Evolutionary conservation across 2,797 vertebrate species (phyloP), one percentile per base, ranked within the genome.

Genomic region (Caiman crocodilus): DNA sequence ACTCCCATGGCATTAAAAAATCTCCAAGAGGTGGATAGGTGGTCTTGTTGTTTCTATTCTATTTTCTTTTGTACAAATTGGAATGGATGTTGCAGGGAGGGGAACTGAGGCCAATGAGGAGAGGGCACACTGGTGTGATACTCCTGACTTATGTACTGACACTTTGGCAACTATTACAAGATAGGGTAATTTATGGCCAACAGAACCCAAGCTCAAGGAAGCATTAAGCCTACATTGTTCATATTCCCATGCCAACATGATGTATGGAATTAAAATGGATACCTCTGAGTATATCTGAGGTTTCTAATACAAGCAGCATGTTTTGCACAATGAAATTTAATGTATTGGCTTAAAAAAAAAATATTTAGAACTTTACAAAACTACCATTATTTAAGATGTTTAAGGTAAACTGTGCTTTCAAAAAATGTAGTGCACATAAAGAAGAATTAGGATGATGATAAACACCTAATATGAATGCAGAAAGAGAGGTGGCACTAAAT

Each of bases 311-410:
- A 85, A 90, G 14, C 16, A 26, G 82, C 50, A 76, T 14, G 79
- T 32, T 26, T 60, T 83, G 5, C 61, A 32, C 2, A 42, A 15
- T 56, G 30, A 84, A 94, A 76, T n/a, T 32, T 90, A 94, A 73
- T 71, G 32, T 32, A 63, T 3, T 7, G 80, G 93, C 80, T 95
- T 91, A 93, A 95, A 80, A 50, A 42, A 88, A 86, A 93, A 76
- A 18, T 96, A 88, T 30, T 84, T 30, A 77, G 58, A 90, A 87
- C 15, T 95, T 77, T 79, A 71, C n/a, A 69, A 94, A 97, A 97
- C 90, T 67, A 60, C 1, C 14, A 80, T 94, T 94, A 92, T 50
- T 96, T 94, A 95, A 90, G 80, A 1, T 64, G 92, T 93, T 94
- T 87, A 26, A 20, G 87, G 86, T 85, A 93, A 95, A 81, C 1